Evolutionary conservation across 2,797 vertebrate genomes (phyloP).

Genomic region (Pseudochirops cupreus): DNA sequence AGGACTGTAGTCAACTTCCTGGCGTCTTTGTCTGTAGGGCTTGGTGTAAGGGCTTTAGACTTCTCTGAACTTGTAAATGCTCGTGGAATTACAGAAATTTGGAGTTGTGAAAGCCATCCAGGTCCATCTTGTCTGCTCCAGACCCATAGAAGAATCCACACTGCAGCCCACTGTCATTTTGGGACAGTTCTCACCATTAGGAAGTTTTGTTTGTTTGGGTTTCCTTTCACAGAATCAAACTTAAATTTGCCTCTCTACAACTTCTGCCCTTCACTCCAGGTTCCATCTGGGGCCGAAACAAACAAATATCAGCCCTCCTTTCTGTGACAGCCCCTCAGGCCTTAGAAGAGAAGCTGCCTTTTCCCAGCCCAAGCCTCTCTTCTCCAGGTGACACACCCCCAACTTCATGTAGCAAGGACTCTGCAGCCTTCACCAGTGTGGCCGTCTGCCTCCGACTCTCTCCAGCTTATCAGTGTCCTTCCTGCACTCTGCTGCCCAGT

Average conservation of each 20-base stretch:
- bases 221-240: background rate
- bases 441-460: background rate
- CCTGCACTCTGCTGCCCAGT: background rate
- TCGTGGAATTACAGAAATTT: background rate
- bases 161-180: background rate
- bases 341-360: background rate
- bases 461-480: too few species aligned
- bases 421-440: background rate
- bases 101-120: background rate
- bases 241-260: background rate
- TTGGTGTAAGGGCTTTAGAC: background rate
- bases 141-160: background rate
- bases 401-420: background rate
- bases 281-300: background rate
- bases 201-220: background rate
- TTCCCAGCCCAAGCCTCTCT: background rate
- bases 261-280: background rate
- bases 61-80: background rate
- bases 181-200: background rate
- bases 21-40: background rate
- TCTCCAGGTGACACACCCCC: background rate
- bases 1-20: background rate
- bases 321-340: too few species aligned
- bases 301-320: background rate
- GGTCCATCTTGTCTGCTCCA: background rate